Evolutionary conservation across 2,113 vertebrate species (phyloP).

Genomic region (Semicossyphus pulcher): DNA sequence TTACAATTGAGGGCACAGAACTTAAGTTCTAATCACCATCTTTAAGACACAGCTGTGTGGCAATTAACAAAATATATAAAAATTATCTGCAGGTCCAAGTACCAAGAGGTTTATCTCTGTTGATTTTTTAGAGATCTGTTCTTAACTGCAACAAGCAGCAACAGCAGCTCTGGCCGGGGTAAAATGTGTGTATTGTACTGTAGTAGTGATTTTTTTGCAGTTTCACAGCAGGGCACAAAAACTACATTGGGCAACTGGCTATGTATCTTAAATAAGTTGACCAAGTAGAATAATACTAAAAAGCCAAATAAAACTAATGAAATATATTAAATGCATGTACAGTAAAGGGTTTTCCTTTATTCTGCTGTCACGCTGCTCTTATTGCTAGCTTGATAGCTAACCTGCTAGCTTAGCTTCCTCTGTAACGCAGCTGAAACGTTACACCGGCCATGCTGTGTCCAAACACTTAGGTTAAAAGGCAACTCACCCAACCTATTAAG

Average conservation of each 20-base stretch:
- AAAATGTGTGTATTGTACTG: background rate
- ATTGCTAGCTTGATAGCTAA: conserved; percentile 44
- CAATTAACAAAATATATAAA: no score
- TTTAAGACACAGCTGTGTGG: background rate
- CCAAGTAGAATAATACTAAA: no score
- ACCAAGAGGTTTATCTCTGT: background rate
- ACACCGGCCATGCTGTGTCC: background rate
- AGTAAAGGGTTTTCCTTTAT: background rate
- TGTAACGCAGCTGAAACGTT: background rate
- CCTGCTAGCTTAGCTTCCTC: conserved; percentile 46
- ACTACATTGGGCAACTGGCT: background rate
- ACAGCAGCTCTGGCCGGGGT: background rate
- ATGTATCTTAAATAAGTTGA: no score
- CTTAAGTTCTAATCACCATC: background rate
- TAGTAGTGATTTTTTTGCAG: background rate
- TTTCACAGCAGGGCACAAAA: background rate
- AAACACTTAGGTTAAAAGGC: background rate
- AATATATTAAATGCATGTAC: accelerated
- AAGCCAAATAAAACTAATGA: background rate
- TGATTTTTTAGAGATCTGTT: background rate
- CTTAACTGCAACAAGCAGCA: background rate
- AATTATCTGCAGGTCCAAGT: background rate
- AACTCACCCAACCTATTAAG: accelerated
- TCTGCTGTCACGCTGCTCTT: background rate
- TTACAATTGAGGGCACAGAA: background rate